Evolutionary conservation across 2,113 vertebrate species (phyloP).

Genomic region (Gasterosteus nipponicus): DNA sequence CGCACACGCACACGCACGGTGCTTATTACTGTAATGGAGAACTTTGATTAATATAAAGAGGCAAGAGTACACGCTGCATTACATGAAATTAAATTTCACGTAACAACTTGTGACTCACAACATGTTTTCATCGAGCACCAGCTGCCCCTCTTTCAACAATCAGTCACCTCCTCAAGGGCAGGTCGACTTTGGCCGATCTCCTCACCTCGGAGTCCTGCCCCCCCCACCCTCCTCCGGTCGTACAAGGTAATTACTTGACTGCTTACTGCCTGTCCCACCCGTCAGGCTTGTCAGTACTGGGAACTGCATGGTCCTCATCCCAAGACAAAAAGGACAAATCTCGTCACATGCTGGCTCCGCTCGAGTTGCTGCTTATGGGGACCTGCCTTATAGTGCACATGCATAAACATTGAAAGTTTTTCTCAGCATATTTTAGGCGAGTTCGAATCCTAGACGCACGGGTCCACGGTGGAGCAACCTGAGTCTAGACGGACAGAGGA

Average conservation of each 20-base stretch:
- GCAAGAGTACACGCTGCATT: not conserved
- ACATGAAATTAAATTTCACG: not conserved
- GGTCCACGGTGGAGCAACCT: constrained; percentile 12
- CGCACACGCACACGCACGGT: too few species aligned
- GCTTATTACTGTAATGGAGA: too few species aligned
- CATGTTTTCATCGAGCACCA: constrained; percentile 4
- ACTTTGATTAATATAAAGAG: not conserved
- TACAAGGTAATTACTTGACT: constrained; percentile 70
- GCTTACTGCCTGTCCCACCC: constrained; percentile 63
- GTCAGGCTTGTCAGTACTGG: constrained; percentile 70
- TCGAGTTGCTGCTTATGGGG: constrained; percentile 34
- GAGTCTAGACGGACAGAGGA: constrained; percentile 42
- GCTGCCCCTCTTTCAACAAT: constrained; percentile 33
- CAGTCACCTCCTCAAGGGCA: constrained; percentile 20
- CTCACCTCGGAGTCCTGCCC: constrained; percentile 16
- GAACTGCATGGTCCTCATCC: constrained; percentile 70
- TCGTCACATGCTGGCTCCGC: constrained; percentile 47
- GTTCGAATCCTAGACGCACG: constrained; percentile 15
- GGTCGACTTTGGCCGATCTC: constrained; percentile 24
- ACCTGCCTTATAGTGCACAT: not conserved
- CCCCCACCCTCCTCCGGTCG: constrained; percentile 2
- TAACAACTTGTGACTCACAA: not conserved
- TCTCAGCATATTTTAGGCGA: not conserved
- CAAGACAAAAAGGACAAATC: constrained; percentile 72
- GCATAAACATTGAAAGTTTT: not conserved